Conservation (phyloP, 2,888 invertebrate genomes). For the Campopleginae sp. region DNA sequence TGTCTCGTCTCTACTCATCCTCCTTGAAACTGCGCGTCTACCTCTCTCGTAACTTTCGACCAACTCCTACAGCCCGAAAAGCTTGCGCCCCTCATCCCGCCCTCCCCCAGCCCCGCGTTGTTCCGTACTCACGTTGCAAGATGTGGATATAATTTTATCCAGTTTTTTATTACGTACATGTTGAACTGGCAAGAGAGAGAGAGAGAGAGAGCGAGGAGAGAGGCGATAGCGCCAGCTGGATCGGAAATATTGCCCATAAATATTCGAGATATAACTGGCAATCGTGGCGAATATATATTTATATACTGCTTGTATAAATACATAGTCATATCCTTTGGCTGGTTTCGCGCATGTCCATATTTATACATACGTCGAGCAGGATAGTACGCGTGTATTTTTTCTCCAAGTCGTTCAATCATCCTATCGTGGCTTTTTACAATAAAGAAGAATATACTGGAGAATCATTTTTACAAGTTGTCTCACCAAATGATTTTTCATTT, state of each 20-base stretch:
- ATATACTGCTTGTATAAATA: background rate
- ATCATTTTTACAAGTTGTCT: background rate
- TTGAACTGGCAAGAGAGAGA: slow-evolving; percentile 81
- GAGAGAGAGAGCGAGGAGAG: background rate
- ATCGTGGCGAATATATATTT: slow-evolving; percentile 30
- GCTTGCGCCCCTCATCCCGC: slow-evolving; percentile 6
- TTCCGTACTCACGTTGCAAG: slow-evolving; percentile 75
- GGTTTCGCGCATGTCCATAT: slow-evolving; percentile 29
- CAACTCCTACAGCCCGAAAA: slow-evolving; percentile 79
- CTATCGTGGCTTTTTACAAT: slow-evolving; percentile 2
- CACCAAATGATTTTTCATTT: background rate
- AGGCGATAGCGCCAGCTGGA: slow-evolving; percentile 83
- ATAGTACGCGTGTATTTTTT: slow-evolving; percentile 41
- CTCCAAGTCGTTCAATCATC: background rate
- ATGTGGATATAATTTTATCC: slow-evolving; percentile 84
- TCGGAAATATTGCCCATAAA: slow-evolving; percentile 84
- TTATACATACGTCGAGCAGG: slow-evolving; percentile 43
- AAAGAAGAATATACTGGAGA: background rate
- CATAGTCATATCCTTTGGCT: slow-evolving; percentile 9
- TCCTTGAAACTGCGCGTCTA: slow-evolving; percentile 15
- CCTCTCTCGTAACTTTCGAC: slow-evolving; percentile 81
- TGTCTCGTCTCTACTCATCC: slow-evolving; percentile 13
- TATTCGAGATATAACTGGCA: slow-evolving; percentile 80
- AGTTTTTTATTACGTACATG: slow-evolving; percentile 84
- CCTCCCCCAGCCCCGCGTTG: background rate